A percentile compares a stretch with the other conserved stretches of the same genome.
Conservation (phyloP, 1,140 invertebrate species). For the Venturia canescens region DNA sequence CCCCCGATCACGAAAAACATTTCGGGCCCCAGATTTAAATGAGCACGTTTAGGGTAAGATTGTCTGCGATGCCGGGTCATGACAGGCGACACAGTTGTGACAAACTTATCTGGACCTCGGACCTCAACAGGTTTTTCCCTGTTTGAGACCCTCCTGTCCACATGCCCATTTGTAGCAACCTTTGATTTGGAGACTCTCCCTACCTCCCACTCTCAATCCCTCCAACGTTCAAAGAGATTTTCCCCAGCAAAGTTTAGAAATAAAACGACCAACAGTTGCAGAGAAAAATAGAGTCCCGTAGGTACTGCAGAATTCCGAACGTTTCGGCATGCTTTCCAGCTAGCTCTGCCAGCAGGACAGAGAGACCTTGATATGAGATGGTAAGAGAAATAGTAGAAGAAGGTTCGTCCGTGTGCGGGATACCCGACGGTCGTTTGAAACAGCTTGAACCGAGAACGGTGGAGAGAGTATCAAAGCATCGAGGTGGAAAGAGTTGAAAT, state of each 20-base stretch:
- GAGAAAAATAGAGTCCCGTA: constrained; percentile 1
- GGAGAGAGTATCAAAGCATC: constrained; percentile 21
- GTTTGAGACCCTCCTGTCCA: not conserved
- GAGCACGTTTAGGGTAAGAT: too few relatives aligned
- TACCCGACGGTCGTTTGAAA: constrained; percentile 26
- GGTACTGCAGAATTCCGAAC: constrained; percentile 15
- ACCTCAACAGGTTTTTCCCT: too few relatives aligned
- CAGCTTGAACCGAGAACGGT: constrained; percentile 4
- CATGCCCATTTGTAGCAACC: not conserved
- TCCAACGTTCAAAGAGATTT: not conserved
- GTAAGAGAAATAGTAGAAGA: not conserved
- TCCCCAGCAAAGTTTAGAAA: not conserved
- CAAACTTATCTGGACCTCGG: too few relatives aligned
- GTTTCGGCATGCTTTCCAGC: constrained; percentile 8
- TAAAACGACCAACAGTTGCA: not conserved
- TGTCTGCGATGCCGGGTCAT: too few relatives aligned
- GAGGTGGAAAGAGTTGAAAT: constrained; percentile 40
- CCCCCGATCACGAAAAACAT: too few relatives aligned
- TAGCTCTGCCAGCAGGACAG: not conserved
- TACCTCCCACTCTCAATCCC: too few relatives aligned
- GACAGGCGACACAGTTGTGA: too few relatives aligned
- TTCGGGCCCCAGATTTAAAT: too few relatives aligned
- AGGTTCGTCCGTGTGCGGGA: constrained; percentile 15
- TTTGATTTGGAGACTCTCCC: not conserved
- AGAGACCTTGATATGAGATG: constrained; percentile 9